Conservation (phyloP, 2,113 vertebrate species). For the Orientallactaga bullata region DNA sequence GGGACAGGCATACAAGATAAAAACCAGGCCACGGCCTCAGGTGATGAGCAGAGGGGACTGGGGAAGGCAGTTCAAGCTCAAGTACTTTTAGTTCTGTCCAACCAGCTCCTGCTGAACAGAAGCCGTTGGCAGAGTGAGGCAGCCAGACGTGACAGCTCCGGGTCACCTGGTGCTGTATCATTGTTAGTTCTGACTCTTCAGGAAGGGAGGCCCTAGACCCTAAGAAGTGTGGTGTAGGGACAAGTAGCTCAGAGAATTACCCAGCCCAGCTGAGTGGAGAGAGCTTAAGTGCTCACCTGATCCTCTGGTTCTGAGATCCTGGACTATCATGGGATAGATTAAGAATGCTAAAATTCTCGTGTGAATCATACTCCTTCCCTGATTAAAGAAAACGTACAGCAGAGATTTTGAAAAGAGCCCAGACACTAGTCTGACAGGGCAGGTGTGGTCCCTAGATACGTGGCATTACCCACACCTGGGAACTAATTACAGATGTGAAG, state of each 20-base stretch:
- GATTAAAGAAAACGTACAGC: neutral
- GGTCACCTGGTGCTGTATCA: neutral
- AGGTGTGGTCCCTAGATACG: neutral
- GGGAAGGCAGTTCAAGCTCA: neutral
- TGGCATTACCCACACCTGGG: accelerated
- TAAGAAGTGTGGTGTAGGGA: neutral
- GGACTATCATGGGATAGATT: neutral
- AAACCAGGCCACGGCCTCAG: neutral
- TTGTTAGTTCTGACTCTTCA: neutral
- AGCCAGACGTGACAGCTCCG: neutral
- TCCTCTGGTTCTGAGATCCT: neutral
- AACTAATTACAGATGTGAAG: neutral
- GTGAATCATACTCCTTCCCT: slow-evolving; percentile 4
- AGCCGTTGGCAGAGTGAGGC: neutral
- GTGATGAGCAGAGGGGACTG: neutral
- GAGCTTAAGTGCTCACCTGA: neutral
- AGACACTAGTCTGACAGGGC: neutral
- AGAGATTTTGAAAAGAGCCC: neutral
- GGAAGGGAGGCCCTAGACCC: neutral
- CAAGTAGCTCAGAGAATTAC: neutral
- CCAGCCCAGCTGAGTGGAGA: neutral
- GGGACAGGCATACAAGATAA: neutral
- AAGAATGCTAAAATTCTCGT: neutral
- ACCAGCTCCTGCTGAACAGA: neutral
- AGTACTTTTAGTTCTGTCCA: neutral